These are phyloP conservation scores for Spinibarbus caldwelli DNA, from an alignment of 2,797 vertebrate species.

Conservation along the genomic window DNA sequence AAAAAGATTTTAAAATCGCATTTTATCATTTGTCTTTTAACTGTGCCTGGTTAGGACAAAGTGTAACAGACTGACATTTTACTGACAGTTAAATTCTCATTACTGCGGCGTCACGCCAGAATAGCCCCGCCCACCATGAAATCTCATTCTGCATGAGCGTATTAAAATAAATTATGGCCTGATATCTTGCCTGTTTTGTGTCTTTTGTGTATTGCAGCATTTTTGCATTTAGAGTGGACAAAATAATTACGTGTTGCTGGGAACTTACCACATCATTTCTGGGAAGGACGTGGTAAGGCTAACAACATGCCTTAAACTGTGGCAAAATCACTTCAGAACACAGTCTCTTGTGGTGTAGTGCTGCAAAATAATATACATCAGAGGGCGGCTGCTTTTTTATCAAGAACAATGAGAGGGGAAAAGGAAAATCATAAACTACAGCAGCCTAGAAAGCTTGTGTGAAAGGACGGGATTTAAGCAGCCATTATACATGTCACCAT, in stretches of 20 bases:
- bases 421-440: constrained; percentile 41
- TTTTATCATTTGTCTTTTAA: not conserved
- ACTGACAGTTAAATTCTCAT: not conserved
- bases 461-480: constrained; percentile 28
- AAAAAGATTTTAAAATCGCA: not conserved
- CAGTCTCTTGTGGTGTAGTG: not conserved
- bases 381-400: not conserved
- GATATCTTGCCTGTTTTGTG: not conserved
- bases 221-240: constrained; percentile 17
- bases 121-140: not conserved
- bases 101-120: not conserved
- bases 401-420: constrained; percentile 12
- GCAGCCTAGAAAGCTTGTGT: constrained; percentile 10
- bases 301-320: not conserved
- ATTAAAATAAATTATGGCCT: not conserved
- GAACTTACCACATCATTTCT: not conserved
- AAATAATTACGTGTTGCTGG: constrained; percentile 14
- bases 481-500: constrained; percentile 42
- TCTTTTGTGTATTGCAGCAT: not conserved
- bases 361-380: constrained; percentile 1
- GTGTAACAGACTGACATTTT: constrained; percentile 10
- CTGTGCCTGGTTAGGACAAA: not conserved
- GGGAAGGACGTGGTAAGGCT: not conserved
- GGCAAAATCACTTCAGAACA: not conserved
- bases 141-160: not conserved